These are phyloP conservation scores for Emmelina monodactyla DNA, from an alignment of 2,888 invertebrate species.

Conservation along the genomic window DNA sequence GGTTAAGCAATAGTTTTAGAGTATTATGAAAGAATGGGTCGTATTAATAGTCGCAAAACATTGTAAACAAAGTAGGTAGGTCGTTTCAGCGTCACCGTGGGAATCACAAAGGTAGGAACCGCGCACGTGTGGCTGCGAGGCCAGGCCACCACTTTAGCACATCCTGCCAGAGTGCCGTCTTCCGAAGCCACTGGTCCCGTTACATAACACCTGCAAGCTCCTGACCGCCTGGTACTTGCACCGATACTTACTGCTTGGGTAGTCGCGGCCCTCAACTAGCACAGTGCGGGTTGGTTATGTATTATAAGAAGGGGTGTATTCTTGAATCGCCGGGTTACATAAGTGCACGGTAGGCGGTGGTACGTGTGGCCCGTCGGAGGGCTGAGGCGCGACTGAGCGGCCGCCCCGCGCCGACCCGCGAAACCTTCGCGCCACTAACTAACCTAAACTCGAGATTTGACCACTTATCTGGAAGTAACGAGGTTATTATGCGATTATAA, in stretches of 20 bases:
- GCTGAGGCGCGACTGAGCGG: constrained; percentile 53
- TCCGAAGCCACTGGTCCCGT: constrained; percentile 30
- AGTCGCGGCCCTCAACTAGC: no score
- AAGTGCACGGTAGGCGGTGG: constrained; percentile 51
- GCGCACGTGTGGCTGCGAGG: no score
- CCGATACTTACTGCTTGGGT: constrained; percentile 60
- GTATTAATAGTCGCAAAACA: no score
- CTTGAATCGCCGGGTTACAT: constrained; percentile 39
- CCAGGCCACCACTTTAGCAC: no score
- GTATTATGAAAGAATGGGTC: no score
- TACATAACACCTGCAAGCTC: constrained; percentile 53
- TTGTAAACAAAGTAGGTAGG: no score
- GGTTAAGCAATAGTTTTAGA: no score
- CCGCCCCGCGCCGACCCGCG: constrained; percentile 47
- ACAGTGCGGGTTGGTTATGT: background rate
- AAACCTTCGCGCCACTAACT: constrained; percentile 18
- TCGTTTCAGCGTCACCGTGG: no score
- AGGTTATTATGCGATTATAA: background rate
- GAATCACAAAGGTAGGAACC: no score
- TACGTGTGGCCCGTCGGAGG: constrained; percentile 58
- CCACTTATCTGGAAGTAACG: background rate
- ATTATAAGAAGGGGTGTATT: background rate
- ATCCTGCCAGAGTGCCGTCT: constrained; percentile 7
- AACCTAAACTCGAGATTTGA: background rate
- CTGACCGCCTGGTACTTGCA: constrained; percentile 37